Evolutionary conservation across 2,888 invertebrate genomes (phyloP), one percentile per base, ranked within the genome.

Genomic region (Pherbina coryleti): DNA sequence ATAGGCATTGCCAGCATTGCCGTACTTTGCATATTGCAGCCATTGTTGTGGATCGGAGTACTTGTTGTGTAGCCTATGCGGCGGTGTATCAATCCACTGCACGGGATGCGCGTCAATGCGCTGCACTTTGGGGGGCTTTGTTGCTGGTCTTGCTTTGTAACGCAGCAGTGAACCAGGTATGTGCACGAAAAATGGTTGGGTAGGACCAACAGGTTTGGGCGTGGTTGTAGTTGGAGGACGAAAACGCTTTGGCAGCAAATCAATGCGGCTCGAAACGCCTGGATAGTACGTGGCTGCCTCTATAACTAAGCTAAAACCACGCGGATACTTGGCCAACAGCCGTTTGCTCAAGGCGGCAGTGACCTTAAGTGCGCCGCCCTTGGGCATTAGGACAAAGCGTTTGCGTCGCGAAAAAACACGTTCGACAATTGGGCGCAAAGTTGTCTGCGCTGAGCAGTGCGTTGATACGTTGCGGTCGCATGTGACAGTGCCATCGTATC

Each of bases 271-370:
- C 2, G 85, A 76, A 3, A 86, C 86, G 64, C 85, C 84, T 0
- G 88, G 87, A 81, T 83, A 89, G 62, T 89, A 88, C 11, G 83
- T 37, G 5, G 88, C 88, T 28, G 84, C 81, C 69, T 88, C 89
- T 0, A 88, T 72, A 25, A 67, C 82, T 72, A 87, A 83, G 22
- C 77, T 73, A 1, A 87, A 77, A 0, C 88, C 87, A 9, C 75
- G 84, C 0, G 88, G 88, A 78, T 81, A 85, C 3, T 69, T 55
- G 0, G 86, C 84, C 31, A 88, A 76, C 0, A 88, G 70, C 3
- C 84, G 83, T 77, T 88, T 89, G 53, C 85, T 84, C 0, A 87
- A 9, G 0, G 81, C 81, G 0, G 85, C 78, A 0, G 88, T 88
- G 31, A 89, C 85, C 77, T 89, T 88, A 0, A 89, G 79, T 44